These are phyloP conservation scores for Nysson spinosus DNA, from an alignment of 2,888 invertebrate genomes.

Conservation along the genomic window DNA sequence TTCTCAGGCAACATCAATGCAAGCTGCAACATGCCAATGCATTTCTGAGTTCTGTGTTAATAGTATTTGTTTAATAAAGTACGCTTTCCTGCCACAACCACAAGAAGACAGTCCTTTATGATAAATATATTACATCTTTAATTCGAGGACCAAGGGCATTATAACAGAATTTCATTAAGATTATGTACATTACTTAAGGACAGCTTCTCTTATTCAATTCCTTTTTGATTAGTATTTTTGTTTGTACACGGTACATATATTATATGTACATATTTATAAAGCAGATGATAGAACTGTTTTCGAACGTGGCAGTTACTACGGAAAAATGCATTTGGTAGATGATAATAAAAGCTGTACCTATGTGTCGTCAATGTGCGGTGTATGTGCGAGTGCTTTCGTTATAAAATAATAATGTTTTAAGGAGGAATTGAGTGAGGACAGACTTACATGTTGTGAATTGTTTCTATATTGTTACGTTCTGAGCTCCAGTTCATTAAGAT, in stretches of 20 bases:
- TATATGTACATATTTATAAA: not conserved
- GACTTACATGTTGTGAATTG: constrained; percentile 77
- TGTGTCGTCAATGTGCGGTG: constrained; percentile 38
- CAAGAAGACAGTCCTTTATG: constrained; percentile 31
- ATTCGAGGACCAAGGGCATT: too few relatives aligned
- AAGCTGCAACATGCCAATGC: constrained; percentile 69
- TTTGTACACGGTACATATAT: not conserved
- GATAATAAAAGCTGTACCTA: constrained; percentile 30
- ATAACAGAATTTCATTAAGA: too few relatives aligned
- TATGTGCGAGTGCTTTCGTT: constrained; percentile 43
- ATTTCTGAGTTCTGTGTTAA: constrained; percentile 46
- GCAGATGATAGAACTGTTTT: constrained; percentile 28
- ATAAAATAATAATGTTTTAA: constrained; percentile 59
- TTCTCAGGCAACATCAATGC: constrained; percentile 75
- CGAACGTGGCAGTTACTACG: constrained; percentile 11
- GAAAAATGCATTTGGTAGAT: not conserved
- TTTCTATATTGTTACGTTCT: constrained; percentile 76
- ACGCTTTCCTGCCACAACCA: constrained; percentile 19
- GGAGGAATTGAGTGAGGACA: constrained; percentile 71
- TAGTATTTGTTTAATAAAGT: constrained; percentile 35
- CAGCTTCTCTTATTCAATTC: too few relatives aligned
- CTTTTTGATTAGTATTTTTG: not conserved
- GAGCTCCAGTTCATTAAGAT: constrained; percentile 78
- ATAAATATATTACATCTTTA: not conserved
- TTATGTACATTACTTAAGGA: too few relatives aligned